phyloP scores from a whole-genome alignment of 2,797 vertebrate species.

The Oreochromis grahami region DNA sequence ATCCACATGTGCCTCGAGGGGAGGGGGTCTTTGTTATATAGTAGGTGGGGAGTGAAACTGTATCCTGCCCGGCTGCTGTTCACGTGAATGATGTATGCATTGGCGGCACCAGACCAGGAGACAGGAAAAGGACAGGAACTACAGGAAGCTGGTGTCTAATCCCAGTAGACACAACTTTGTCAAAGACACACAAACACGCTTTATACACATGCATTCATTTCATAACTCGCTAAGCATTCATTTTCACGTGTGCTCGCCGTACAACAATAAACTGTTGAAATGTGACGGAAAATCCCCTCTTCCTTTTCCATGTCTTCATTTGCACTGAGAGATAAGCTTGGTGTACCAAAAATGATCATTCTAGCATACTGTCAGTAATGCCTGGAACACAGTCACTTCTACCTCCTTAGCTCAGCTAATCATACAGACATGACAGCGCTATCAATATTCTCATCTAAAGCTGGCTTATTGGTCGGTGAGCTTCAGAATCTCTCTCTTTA shows the following conservation, averaged over 20 bases:
- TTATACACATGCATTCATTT: background rate
- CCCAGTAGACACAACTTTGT: constrained; percentile 67
- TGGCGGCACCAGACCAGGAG: constrained; percentile 37
- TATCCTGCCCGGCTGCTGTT: background rate
- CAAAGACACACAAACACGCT: constrained; percentile 46
- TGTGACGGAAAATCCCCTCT: background rate
- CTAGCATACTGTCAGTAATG: background rate
- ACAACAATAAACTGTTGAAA: background rate
- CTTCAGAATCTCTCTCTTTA: background rate
- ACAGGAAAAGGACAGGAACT: constrained; percentile 63
- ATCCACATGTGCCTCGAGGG: constrained; percentile 5
- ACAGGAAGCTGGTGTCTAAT: constrained; percentile 63
- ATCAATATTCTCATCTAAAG: background rate
- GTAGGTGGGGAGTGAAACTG: constrained; percentile 15
- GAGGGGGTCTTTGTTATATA: constrained; percentile 44
- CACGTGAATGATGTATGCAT: constrained; percentile 41
- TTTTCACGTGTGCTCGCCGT: background rate
- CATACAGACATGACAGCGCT: background rate
- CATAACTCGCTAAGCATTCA: background rate
- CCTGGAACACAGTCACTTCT: background rate
- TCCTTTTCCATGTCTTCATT: background rate
- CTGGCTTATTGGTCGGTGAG: background rate
- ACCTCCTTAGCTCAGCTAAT: background rate
- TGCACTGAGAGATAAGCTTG: background rate
- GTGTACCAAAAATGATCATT: background rate